Evolutionary conservation across 2,113 vertebrate species (phyloP), one percentile per base, ranked within the genome.

Genomic region (Psilopsiagon aymara): DNA sequence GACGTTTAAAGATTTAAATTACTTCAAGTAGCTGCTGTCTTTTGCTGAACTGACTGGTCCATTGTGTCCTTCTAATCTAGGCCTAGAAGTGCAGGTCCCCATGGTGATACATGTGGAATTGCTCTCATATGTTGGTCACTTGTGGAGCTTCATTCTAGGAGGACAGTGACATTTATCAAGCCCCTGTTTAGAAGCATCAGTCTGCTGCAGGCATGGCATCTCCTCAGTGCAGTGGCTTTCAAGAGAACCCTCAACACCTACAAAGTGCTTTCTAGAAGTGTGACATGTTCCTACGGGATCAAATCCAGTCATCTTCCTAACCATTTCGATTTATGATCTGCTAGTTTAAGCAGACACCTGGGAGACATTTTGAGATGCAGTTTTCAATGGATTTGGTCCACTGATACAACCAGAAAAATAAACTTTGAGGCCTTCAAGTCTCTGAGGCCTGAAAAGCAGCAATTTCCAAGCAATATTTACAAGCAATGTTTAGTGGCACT

Each of bases 401-500:
- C 14, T 8, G 17, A 78, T 21, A 27, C 13, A 43, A 77, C 27
- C 51, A 29, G 68, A 35, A 47, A 13, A 46, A 15, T 57, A 71
- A 70, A 1, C 29, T 52, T 24, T 6, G 69, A 47, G 24, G 49
- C 29, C 27, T 3, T 20, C 20, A 25, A 57, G 57, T 39, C 52
- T 70, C 5, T 5, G 10, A 35, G 57, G 47, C 13, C 70, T 43
- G 25, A 73, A 77, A 35, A 62, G 27, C 47, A 82, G 47, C 59
- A 80, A 57, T 41, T 7, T 6, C 25, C 73, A 44, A 33, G 33
- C 27, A 19, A 5, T 2, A 9, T 25, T 49, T 8, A 5, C 60
- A 20, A 55, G 53, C 53, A 55, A 20, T 55, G 18, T 33, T 4
- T 16, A 74, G 17, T 7, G 51, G 77, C 66, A 98, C 99, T 99